Evolutionary conservation across 1,140 invertebrate genomes (phyloP), one percentile per base, ranked within the genome.

Genomic region (Scaptomyza graminum): DNA sequence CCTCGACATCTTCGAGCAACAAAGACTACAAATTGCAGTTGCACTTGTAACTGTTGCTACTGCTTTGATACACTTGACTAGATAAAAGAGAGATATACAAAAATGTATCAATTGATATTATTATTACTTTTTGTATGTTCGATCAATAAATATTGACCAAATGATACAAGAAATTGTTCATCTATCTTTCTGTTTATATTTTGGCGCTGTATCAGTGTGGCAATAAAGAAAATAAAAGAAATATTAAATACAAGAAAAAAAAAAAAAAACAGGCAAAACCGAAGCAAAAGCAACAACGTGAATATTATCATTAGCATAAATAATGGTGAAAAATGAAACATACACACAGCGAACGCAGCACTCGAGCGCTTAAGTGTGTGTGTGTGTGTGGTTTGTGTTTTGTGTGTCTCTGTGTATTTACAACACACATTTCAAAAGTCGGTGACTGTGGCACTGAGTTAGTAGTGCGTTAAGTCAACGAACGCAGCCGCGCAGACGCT

Each of bases 401-500:
- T 37, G 16, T 59, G 47, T 63, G 34, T 54, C 44, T 61, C 11
- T 69, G 66, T 69, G 59, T 69, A 50, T 69, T 69, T 84, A 84
- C 80, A 84, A 84, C 66, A 84, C 80, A 84, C 82, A 85, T 87
- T 87, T 87, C 84, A 87, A 90, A 90, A 89, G 83, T 90, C 89
- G 89, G 89, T 90, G 89, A 90, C 84, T 89, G 88, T 90, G 88
- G 84, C 85, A 87, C 85, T 87, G 83, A 87, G 81, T 84, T 84
- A 85, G 81, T 84, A 84, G 89, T 90, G 84, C 89, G 83, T 89
- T 84, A 88, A 90, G 88, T 90, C 88, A 90, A 90, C 81, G 88
- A 90, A 81, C 88, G 88, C 82, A 65, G 85, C 60, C 85, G 85
- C 81, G 81, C 69, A 87, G 81, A 77, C 82, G 82, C 62, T 47